Conservation (phyloP, 2,888 invertebrate species). For the Cyclophora albipunctata region DNA sequence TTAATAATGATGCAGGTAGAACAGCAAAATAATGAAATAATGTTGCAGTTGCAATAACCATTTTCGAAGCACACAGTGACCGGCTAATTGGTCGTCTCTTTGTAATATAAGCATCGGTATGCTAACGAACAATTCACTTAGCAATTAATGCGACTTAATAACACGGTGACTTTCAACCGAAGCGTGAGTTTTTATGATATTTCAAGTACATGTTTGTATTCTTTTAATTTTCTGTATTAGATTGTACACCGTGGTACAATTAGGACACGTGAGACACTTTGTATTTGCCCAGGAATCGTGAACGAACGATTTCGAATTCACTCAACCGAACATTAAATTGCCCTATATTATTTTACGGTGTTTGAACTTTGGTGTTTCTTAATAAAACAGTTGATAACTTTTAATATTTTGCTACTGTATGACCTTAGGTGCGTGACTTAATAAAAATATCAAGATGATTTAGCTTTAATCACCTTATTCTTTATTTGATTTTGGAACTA, state of each 20-base stretch:
- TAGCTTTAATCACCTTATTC: too few relatives aligned
- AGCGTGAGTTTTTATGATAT: constrained; percentile 48
- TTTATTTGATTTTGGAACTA: too few relatives aligned
- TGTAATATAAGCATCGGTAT: constrained; percentile 40
- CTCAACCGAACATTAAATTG: constrained; percentile 40
- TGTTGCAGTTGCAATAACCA: too few relatives aligned
- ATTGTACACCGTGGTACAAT: constrained; percentile 40
- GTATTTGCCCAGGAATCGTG: constrained; percentile 64
- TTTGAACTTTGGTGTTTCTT: constrained; percentile 34
- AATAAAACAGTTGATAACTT: constrained; percentile 8
- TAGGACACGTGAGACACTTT: constrained; percentile 62
- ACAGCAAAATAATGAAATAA: too few relatives aligned
- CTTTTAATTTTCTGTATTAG: constrained; percentile 48
- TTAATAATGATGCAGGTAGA: too few relatives aligned
- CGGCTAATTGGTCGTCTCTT: constrained; percentile 25
- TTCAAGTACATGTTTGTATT: constrained; percentile 34
- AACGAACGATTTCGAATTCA: constrained; percentile 54
- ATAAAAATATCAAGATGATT: too few relatives aligned
- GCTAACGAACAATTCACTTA: constrained; percentile 34
- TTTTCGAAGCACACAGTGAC: background rate
- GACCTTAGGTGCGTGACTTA: too few relatives aligned
- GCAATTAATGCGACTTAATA: constrained; percentile 47
- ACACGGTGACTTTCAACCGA: constrained; percentile 40
- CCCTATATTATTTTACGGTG: constrained; percentile 47
- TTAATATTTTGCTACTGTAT: too few relatives aligned